phyloP scores from a whole-genome alignment of 2,113 vertebrate genomes.

The Hyperopisus bebe region DNA sequence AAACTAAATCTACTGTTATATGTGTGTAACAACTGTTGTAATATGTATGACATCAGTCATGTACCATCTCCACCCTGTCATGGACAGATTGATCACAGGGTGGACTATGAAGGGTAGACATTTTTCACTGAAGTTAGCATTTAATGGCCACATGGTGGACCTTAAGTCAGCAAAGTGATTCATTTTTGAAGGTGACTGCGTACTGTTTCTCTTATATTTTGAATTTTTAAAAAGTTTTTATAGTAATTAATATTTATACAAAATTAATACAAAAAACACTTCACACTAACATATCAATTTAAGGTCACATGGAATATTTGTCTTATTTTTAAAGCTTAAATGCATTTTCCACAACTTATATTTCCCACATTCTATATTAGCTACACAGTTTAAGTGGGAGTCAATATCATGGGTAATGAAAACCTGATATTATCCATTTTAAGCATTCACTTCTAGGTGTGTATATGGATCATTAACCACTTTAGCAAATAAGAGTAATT shows the following conservation, averaged over 20 bases:
- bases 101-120: too few relatives aligned
- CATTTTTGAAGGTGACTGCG: not conserved
- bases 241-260: not conserved
- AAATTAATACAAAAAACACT: not conserved
- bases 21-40: not conserved
- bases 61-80: too few relatives aligned
- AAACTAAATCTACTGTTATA: not conserved
- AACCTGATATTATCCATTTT: constrained; percentile 6
- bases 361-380: not conserved
- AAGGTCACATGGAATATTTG: not conserved
- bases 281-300: not conserved
- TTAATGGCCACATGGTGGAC: too few relatives aligned
- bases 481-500: not conserved
- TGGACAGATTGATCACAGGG: too few relatives aligned
- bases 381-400: not conserved
- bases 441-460: not conserved
- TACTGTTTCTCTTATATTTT: not conserved
- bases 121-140: too few relatives aligned
- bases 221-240: not conserved
- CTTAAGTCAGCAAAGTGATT: not conserved
- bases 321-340: not conserved
- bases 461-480: not conserved
- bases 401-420: not conserved
- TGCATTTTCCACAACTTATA: not conserved
- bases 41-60: too few relatives aligned